Evolutionary conservation across 2,888 invertebrate genomes (phyloP), one percentile per base, ranked within the genome.

Genomic region (Hirtodrosophila duncani): DNA sequence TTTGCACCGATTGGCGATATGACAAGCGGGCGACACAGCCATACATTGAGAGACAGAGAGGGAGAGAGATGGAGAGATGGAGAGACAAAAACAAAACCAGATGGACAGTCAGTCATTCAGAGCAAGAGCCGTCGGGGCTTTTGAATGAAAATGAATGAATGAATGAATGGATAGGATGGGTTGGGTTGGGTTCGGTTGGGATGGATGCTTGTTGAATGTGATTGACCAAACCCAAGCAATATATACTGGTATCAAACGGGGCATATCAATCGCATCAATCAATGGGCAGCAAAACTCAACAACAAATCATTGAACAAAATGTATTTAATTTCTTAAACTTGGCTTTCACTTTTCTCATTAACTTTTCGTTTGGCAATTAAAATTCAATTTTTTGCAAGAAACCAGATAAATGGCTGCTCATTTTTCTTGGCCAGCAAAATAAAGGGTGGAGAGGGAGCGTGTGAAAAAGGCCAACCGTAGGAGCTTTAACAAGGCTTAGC

Each of bases 331-430:
- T 77, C 75, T 81, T 77, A 79, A 75, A 81, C 79, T 75, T 70
- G 75, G 79, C 79, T 77, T 81, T 77, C 81, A 81, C 77, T 77
- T 77, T 77, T 79, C 75, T 81, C 72, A 74, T 74, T 74, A 74
- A 74, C 72, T 74, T 81, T 74, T 74, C 74, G 74, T 64, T 68
- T 67, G 63, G 74, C 74, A 81, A 74, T 81, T 74, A 81, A 74
- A 74, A 78, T 72, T 74, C 81, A 81, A 74, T 81, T 81, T 80
- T 66, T 55, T 52, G 44, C 67, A 39, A n/a, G 3, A 3, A 14
- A 39, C 58, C 62, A 57, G 69, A 75, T 80, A 74, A 80, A 74
- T 80, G 57, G 60, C 63, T 53, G 33, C 38, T 48, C 74, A 71
- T 70, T 52, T 57, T 46, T 70, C 77, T 75, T 51, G 36, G 41